Evolutionary conservation across 2,797 vertebrate species (phyloP).

Genomic region (Fistularia commersonii): DNA sequence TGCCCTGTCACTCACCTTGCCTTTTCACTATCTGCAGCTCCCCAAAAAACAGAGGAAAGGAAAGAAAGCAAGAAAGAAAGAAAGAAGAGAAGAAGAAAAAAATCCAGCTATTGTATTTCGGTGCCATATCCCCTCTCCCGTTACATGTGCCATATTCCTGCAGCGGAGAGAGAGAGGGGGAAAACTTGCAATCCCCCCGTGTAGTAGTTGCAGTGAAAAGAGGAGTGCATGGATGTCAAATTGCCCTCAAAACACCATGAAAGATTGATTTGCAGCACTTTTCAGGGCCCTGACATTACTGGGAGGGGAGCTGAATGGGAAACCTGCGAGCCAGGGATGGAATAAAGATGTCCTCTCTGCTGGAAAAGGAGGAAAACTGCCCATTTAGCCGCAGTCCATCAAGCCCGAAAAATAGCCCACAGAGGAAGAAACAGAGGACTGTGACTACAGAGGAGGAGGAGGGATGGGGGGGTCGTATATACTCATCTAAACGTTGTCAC

Average conservation of each 20-base stretch:
- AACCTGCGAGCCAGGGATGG: conserved; percentile 82
- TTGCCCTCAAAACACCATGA: conserved; percentile 89
- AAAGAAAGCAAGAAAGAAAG: too few species aligned
- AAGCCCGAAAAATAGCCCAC: conserved; percentile 81
- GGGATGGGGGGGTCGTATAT: conserved; percentile 80
- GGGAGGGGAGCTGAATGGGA: conserved; percentile 81
- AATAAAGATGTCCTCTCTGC: conserved; percentile 95
- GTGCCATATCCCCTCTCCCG: conserved; percentile 72
- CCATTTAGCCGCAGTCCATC: conserved; percentile 90
- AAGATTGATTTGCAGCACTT: conserved; percentile 95
- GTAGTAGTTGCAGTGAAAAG: conserved; percentile 78
- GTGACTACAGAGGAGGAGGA: conserved; percentile 78
- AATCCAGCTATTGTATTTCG: conserved; percentile 64
- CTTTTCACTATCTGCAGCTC: conserved; percentile 77
- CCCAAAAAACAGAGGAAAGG: too few species aligned
- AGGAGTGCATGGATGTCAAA: conserved; percentile 85
- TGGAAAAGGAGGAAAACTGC: conserved; percentile 79
- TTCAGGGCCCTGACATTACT: conserved; percentile 85
- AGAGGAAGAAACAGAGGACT: conserved; percentile 78
- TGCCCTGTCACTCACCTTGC: conserved; percentile 86
- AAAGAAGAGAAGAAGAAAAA: too few species aligned
- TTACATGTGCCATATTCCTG: conserved; percentile 66
- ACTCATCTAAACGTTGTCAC: conserved; percentile 85
- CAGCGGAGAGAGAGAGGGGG: conserved; percentile 22
- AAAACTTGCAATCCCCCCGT: conserved; percentile 80